Evolutionary conservation across 2,113 vertebrate genomes (phyloP).

Genomic region (Sprattus sprattus): DNA sequence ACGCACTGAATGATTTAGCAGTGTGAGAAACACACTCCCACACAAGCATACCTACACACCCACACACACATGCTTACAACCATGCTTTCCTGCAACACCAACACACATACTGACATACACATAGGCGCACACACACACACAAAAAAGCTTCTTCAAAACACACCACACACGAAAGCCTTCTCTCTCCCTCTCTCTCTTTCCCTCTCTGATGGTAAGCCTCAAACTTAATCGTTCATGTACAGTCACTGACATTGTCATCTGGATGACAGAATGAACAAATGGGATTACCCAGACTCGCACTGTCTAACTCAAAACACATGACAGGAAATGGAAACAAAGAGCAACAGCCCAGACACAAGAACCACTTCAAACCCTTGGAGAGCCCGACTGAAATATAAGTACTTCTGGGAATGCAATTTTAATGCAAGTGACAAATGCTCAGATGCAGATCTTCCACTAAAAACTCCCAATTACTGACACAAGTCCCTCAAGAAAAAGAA

Average conservation of each 20-base stretch:
- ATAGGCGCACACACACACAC: neutral
- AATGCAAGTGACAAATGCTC: neutral
- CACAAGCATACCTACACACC: neutral
- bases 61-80: neutral
- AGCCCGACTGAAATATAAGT: neutral
- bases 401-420: neutral
- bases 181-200: neutral
- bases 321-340: neutral
- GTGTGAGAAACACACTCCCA: constrained; percentile 44
- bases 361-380: neutral
- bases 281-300: constrained; percentile 4
- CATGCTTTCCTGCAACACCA: neutral
- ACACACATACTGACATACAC: neutral
- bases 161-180: too few species aligned
- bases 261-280: constrained; percentile 20
- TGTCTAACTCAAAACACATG: constrained; percentile 15
- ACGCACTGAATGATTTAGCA: constrained; percentile 45
- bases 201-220: neutral
- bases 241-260: constrained; percentile 8
- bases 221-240: neutral
- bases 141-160: neutral
- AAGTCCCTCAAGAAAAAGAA: neutral
- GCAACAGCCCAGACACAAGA: neutral
- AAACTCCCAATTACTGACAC: neutral
- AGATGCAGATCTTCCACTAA: neutral